Conservation (phyloP, 2,797 vertebrate species). For the Ctenochaetus hawaiiensis region DNA sequence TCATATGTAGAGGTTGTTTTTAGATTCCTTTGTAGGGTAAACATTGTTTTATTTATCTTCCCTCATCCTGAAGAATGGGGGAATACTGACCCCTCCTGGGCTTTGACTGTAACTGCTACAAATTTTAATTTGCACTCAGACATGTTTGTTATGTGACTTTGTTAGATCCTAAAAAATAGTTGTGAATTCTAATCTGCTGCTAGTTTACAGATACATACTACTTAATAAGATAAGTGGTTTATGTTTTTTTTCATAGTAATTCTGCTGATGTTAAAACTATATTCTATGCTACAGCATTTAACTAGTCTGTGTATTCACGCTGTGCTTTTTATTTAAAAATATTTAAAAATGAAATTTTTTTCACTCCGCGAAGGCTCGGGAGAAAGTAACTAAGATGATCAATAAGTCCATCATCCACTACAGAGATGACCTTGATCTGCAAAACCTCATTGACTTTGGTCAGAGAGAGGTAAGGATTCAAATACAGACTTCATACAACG, state of each 20-base stretch:
- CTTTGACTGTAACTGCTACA: background rate
- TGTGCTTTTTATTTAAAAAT: background rate
- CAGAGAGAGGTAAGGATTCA: conserved; percentile 89
- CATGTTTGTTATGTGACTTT: background rate
- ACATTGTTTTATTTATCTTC: background rate
- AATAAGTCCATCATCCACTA: conserved; percentile 91
- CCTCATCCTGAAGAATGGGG: background rate
- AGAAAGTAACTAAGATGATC: conserved; percentile 91
- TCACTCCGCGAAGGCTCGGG: conserved; percentile 82
- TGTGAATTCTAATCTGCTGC: background rate
- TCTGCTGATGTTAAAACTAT: background rate
- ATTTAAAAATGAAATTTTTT: background rate
- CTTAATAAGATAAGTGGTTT: background rate
- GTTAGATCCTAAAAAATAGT: too few species aligned
- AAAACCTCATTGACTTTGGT: conserved; percentile 96
- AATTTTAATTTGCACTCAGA: background rate
- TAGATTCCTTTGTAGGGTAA: background rate
- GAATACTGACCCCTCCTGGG: conserved; percentile 54
- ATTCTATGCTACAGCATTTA: background rate
- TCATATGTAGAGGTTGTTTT: background rate
- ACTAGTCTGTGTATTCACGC: background rate
- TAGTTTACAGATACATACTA: background rate
- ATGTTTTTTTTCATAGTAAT: background rate
- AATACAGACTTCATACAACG: background rate
- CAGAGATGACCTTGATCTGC: conserved; percentile 93